Base-by-base conservation (phyloP, 2,797 vertebrate genomes). In the Spinus olivaceus region DNA sequence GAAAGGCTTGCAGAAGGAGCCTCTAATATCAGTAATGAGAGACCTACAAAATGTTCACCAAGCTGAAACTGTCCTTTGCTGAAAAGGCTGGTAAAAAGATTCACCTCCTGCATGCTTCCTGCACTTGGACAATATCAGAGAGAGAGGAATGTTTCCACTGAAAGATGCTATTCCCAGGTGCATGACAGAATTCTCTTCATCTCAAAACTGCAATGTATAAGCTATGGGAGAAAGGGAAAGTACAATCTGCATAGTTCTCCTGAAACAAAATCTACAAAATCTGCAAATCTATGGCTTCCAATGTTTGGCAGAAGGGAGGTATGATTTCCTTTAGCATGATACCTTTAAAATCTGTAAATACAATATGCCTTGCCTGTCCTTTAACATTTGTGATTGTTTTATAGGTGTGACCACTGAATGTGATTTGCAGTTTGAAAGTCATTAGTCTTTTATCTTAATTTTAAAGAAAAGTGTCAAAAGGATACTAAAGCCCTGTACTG, bases 31-130 rank as follows among this genome's bases (percentile, higher is more conserved):
- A 0, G 19, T 78, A 81, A 76, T n/a, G 32, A 84, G 17, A 90
- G 15, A 76, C 20, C 35, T 81, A 69, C 27, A 78, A 86, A 86
- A 63, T n/a, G 5, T 66, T 91, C 51, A 81, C 21, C 24, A 56
- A 65, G 70, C 23, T 73, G 73, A 88, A 91, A 79, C 7, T 44
- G 16, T 51, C 21, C 37, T 92, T 74, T 79, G 32, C 46, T 83
- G 44, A 70, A 88, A 76, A 74, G 24, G 37, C 30, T 78, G 33
- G 28, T 54, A 46, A 65, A 65, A 95, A 69, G 3, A 12, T 11
- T 65, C 46, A 3, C 9, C 22, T 50, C 37, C 41, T 86, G 79
- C 54, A 53, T 42, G 28, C 70, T 72, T 94, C 19, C n/a, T 86
- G 46, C 20, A 5, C 25, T 69, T 59, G 44, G 20, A 59, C 35